Evolutionary conservation across 2,797 vertebrate genomes (phyloP).

Genomic region (Sus cebifrons): DNA sequence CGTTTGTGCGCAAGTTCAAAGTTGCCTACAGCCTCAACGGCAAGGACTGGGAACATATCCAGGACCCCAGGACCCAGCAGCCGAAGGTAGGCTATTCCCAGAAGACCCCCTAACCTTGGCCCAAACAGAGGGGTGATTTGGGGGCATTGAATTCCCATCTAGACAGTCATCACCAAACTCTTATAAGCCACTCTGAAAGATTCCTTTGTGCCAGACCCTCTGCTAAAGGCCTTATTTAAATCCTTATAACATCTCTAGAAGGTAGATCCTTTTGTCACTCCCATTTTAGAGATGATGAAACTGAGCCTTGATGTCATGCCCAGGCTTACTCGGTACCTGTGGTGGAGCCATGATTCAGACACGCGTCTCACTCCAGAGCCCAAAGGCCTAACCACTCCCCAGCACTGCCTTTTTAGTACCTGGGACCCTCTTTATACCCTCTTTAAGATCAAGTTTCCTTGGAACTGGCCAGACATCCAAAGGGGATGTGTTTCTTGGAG

Average conservation of each 20-base stretch:
- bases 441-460: constrained; percentile 65
- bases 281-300: not conserved
- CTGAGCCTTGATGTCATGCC: not conserved
- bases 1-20: constrained; percentile 98
- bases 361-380: not conserved
- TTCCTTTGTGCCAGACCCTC: not conserved
- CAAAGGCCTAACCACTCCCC: not conserved
- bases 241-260: not conserved
- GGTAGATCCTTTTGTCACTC: not conserved
- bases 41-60: constrained; percentile 96
- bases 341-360: not conserved
- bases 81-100: constrained; percentile 93
- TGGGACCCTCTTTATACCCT: not conserved
- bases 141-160: not conserved
- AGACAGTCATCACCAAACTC: not conserved
- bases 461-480: constrained; percentile 64
- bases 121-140: not conserved
- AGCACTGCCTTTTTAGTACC: not conserved
- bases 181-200: not conserved
- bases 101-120: not conserved
- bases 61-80: constrained; percentile 95
- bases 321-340: not conserved
- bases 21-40: constrained; percentile 96
- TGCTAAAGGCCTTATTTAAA: not conserved
- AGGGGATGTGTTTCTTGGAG: constrained; percentile 72